Evolutionary conservation across 1,140 invertebrate species (phyloP).

Genomic region (Halesus radiatus): DNA sequence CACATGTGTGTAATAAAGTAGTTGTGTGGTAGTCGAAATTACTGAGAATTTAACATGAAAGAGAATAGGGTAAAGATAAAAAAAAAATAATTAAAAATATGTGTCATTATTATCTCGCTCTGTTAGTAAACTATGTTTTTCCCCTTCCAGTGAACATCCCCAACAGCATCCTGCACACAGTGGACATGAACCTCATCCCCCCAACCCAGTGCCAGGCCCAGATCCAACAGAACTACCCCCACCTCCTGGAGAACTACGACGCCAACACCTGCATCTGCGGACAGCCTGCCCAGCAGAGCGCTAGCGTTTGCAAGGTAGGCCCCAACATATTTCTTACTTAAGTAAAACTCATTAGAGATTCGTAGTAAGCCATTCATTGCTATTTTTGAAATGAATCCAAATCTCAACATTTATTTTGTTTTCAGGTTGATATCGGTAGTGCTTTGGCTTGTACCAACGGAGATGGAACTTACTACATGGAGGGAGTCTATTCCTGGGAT

Average conservation of each 20-base stretch:
- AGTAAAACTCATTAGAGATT: too few relatives aligned
- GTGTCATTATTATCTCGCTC: too few relatives aligned
- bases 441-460: constrained; percentile 82
- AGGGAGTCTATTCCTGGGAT: constrained; percentile 83
- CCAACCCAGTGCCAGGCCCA: constrained; percentile 74
- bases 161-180: constrained; percentile 81
- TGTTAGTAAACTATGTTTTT: too few relatives aligned
- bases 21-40: too few relatives aligned
- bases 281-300: constrained; percentile 66
- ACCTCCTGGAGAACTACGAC: constrained; percentile 67
- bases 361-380: too few relatives aligned
- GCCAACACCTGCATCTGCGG: constrained; percentile 70
- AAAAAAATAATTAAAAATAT: too few relatives aligned
- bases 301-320: constrained; percentile 70
- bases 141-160: constrained; percentile 75
- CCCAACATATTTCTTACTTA: too few relatives aligned
- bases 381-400: too few relatives aligned
- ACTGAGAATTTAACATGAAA: too few relatives aligned
- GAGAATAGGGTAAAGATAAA: too few relatives aligned
- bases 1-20: too few relatives aligned
- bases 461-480: constrained; percentile 77
- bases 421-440: constrained; percentile 82
- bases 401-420: constrained; percentile 3
- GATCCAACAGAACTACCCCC: constrained; percentile 69
- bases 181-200: constrained; percentile 77